Conservation (phyloP, 2,113 vertebrate genomes). For the Oreochromis tanganicae region DNA sequence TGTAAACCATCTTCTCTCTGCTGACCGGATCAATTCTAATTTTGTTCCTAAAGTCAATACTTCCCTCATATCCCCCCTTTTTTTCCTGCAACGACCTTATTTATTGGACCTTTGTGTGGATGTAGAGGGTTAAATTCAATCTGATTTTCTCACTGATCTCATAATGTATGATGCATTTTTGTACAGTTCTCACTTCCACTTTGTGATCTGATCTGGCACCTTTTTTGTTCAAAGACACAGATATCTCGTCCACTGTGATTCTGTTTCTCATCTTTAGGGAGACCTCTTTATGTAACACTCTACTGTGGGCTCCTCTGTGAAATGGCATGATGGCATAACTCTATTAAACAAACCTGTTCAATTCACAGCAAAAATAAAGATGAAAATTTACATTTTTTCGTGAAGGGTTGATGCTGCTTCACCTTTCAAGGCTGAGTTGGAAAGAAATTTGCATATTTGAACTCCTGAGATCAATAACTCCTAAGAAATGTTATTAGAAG, state of each 20-base stretch:
- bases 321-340: not conserved
- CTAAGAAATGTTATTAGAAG: not conserved
- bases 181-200: not conserved
- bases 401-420: not conserved
- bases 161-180: not conserved
- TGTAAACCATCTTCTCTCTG: slow-evolving; percentile 22
- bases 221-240: not conserved
- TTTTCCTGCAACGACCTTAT: not conserved
- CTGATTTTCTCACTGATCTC: not conserved
- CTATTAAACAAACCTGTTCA: not conserved
- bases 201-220: not conserved
- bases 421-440: not conserved
- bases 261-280: not conserved
- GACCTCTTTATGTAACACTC: not conserved
- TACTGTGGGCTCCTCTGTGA: not conserved
- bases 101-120: not conserved
- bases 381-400: not conserved
- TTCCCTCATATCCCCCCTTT: not conserved
- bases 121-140: not conserved
- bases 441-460: not conserved
- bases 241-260: not conserved
- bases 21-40: slow-evolving; percentile 46
- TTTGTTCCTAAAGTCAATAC: slow-evolving; percentile 32
- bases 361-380: not conserved
- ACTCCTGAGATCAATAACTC: not conserved